phyloP scores from a whole-genome alignment of 2,797 vertebrate species.

The Synaphobranchus kaupii region DNA sequence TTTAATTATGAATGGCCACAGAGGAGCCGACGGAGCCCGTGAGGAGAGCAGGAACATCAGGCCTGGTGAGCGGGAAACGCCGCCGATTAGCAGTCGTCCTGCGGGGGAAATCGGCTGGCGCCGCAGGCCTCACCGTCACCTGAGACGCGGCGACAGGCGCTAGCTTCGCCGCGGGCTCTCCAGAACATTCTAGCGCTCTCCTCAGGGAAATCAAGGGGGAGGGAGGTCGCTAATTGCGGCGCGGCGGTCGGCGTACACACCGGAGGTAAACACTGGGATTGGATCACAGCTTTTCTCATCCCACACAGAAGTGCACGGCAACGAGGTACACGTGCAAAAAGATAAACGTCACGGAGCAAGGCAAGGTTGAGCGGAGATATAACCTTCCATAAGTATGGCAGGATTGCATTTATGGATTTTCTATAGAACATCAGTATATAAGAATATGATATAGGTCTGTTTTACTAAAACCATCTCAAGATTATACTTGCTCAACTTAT shows the following conservation, averaged over 20 bases:
- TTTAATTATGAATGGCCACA: conserved; percentile 78
- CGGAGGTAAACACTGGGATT: background rate
- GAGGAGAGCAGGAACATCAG: conserved; percentile 74
- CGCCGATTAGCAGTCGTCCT: conserved; percentile 79
- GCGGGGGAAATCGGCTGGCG: conserved; percentile 63
- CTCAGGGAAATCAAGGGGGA: background rate
- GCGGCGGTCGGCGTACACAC: background rate
- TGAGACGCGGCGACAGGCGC: conserved; percentile 61
- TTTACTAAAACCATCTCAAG: background rate
- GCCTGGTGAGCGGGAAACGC: conserved; percentile 75
- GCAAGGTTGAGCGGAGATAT: background rate
- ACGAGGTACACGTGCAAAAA: background rate
- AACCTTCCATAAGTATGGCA: background rate
- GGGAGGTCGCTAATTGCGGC: background rate
- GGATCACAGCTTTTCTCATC: background rate
- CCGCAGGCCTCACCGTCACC: conserved; percentile 73
- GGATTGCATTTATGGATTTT: background rate
- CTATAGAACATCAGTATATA: background rate
- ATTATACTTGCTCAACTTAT: background rate
- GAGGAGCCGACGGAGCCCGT: conserved; percentile 71
- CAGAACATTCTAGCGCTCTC: background rate
- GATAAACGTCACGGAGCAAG: background rate
- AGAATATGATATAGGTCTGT: background rate
- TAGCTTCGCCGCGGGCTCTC: conserved; percentile 54
- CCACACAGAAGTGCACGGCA: background rate